Conservation (phyloP, 2,113 vertebrate species). For the Thryonomys swinderianus region DNA sequence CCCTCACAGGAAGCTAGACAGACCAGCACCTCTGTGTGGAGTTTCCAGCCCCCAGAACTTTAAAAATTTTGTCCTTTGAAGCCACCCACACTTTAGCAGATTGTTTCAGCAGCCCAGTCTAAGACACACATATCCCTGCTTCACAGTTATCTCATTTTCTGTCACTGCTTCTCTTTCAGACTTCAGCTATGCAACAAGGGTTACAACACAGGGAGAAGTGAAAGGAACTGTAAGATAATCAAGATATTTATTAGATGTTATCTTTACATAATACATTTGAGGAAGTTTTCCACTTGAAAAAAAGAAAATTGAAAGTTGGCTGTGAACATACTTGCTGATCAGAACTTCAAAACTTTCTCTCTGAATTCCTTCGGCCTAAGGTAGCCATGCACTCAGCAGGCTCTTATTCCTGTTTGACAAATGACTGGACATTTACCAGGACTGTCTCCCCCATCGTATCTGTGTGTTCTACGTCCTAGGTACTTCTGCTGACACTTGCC, state of each 20-base stretch:
- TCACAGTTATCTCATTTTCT: not conserved
- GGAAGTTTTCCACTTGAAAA: constrained; percentile 7
- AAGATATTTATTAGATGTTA: constrained; percentile 31
- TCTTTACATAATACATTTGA: constrained; percentile 44
- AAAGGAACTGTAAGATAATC: not conserved
- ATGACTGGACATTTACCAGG: not conserved
- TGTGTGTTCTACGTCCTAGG: not conserved
- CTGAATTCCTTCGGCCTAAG: not conserved
- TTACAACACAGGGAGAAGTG: not conserved
- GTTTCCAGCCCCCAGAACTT: not conserved
- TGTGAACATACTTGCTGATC: constrained; percentile 24
- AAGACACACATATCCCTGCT: not conserved
- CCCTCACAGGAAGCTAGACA: not conserved
- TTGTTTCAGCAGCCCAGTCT: not conserved
- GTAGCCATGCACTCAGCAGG: not conserved
- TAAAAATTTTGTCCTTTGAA: not conserved
- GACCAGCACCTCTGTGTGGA: not conserved
- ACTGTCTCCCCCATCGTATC: not conserved
- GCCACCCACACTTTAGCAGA: not conserved
- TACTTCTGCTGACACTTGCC: not conserved
- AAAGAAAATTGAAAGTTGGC: not conserved
- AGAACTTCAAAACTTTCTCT: not conserved
- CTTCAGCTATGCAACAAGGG: not conserved
- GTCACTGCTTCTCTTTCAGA: not conserved
- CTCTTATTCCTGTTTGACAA: not conserved